Evolutionary conservation across 2,113 vertebrate genomes (phyloP).

Genomic region (Nycticebus coucang): DNA sequence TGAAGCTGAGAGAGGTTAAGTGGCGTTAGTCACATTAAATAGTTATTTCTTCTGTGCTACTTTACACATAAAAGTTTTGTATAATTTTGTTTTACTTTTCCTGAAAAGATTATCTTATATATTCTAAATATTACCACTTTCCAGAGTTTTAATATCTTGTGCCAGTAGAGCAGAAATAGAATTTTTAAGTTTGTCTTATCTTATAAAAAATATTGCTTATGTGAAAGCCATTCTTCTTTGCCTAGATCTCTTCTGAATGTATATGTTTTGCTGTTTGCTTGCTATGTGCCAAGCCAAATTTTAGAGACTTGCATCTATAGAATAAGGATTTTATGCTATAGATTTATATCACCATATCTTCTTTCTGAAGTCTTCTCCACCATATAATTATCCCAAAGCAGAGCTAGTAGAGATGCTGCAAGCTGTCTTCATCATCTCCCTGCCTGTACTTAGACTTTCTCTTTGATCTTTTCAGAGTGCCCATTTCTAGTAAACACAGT

Average conservation of each 20-base stretch:
- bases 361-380: neutral
- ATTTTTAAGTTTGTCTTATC: slow-evolving; percentile 31
- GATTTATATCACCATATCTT: neutral
- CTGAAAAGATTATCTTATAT: slow-evolving; percentile 1
- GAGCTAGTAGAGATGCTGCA: neutral
- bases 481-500: neutral
- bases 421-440: neutral
- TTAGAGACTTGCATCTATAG: neutral
- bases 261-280: neutral
- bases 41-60: neutral
- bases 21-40: neutral
- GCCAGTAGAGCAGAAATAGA: neutral
- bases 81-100: neutral
- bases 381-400: neutral
- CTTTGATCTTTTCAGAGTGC: neutral
- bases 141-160: neutral
- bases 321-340: neutral
- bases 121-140: neutral
- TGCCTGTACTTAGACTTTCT: neutral
- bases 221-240: neutral
- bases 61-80: neutral
- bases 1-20: neutral
- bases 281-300: neutral
- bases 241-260: neutral
- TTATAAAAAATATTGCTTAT: neutral